phyloP scores from a whole-genome alignment of 2,888 invertebrate species.

The Sesia bembeciformis region DNA sequence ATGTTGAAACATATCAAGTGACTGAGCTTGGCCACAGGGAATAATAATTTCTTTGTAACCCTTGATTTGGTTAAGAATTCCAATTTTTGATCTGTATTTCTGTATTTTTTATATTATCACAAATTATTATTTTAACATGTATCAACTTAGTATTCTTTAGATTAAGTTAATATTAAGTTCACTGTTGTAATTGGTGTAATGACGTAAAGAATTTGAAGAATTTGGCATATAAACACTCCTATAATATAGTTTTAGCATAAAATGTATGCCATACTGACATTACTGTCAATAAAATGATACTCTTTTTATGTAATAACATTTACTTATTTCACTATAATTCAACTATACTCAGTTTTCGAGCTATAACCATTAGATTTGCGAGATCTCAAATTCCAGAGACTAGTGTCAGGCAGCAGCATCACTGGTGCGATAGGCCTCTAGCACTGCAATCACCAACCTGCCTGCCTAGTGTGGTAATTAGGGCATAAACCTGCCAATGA shows the following conservation, averaged over 20 bases:
- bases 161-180: not conserved
- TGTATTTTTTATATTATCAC: too few relatives aligned
- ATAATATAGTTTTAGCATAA: constrained; percentile 27
- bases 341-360: too few relatives aligned
- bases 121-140: too few relatives aligned
- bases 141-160: constrained; percentile 2
- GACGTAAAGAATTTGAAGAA: constrained; percentile 5
- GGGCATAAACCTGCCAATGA: too few relatives aligned
- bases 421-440: too few relatives aligned
- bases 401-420: too few relatives aligned
- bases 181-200: constrained; percentile 7
- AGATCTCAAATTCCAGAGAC: too few relatives aligned
- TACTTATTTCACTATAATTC: not conserved
- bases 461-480: too few relatives aligned
- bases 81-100: not conserved
- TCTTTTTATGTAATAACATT: not conserved
- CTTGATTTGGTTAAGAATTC: constrained; percentile 6
- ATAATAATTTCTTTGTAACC: constrained; percentile 4
- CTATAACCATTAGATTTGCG: too few relatives aligned
- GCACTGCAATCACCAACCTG: too few relatives aligned
- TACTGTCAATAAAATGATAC: constrained; percentile 43
- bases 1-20: constrained; percentile 23
- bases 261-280: constrained; percentile 42
- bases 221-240: constrained; percentile 16
- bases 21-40: constrained; percentile 19